Conservation (phyloP, 2,888 invertebrate genomes). For the Cabera pusaria region DNA sequence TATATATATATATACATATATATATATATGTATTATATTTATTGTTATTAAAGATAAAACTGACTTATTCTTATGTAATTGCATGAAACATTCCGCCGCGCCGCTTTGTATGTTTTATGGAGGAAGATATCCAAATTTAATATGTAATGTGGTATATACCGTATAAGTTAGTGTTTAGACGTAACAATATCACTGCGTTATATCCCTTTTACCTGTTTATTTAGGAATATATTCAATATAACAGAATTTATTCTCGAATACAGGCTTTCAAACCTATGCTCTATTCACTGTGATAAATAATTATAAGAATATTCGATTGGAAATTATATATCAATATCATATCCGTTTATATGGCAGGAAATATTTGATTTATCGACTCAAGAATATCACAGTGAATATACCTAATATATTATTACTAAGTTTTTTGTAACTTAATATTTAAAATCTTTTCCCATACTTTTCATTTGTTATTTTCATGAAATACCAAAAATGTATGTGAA, state of each 20-base stretch:
- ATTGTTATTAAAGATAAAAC: too few species aligned
- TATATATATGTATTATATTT: too few species aligned
- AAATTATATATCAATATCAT: too few species aligned
- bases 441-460: too few species aligned
- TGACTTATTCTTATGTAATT: constrained; percentile 9
- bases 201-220: constrained; percentile 14
- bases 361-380: too few species aligned
- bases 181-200: constrained; percentile 14
- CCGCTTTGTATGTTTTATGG: constrained; percentile 23
- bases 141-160: constrained; percentile 20
- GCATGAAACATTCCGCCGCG: constrained; percentile 41
- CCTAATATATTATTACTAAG: neutral
- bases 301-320: constrained; percentile 27
- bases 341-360: too few species aligned
- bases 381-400: constrained; percentile 62
- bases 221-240: constrained; percentile 6
- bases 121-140: constrained; percentile 15
- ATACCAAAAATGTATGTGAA: neutral
- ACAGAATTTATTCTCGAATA: constrained; percentile 7
- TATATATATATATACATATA: too few species aligned
- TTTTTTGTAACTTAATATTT: too few species aligned
- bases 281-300: constrained; percentile 69
- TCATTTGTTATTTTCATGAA: too few species aligned
- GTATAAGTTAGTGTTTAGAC: constrained; percentile 19
- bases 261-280: constrained; percentile 36